Base-by-base conservation (phyloP, 2,797 vertebrate species). In the Rachycentron canadum region DNA sequence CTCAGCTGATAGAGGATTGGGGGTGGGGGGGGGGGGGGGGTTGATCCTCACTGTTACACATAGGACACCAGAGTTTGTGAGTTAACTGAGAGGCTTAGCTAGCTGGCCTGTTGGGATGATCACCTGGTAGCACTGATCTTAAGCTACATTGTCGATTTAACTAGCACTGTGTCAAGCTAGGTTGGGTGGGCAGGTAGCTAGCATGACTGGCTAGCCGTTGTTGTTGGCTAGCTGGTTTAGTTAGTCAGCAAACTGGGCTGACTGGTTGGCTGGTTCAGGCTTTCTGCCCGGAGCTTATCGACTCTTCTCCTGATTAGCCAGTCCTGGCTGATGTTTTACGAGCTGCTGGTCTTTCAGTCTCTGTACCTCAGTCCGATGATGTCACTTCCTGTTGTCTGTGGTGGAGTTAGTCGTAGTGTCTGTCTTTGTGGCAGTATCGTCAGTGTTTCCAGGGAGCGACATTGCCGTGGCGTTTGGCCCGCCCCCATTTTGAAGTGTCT, bases 401-500 rank as follows among this genome's bases (percentile, higher is more conserved):
- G 82, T 78, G 62, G 83, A 76, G 66, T 90, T 91, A 38, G 91
- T 67, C 28, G 81, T 88, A 91, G 89, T 80, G 86, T 88, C 90
- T 3, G 73, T 88, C 86, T 92, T 94, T 69, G 84, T 85, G 26
- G 91, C 78, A 4, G 66, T 73, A 3, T 86, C 89, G 0, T 86
- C 92, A 41, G 92, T 89, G 65, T 85, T 94, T 82, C 93, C 95
- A 21, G 93, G 91, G 12, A 90, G 83, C 89, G 94, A 95, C 89
- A 68, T 60, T 53, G 93, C 94, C 83, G 91, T 83, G 92, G 86
- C 81, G 3, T 91, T 95, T 16, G 95, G 96, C 66, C 94, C 95
- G 34, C 88, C 92, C 89, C 96, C 97, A 70, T 93, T 97, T 82
- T 97, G 97, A 73, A 95, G 93, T 0, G 96, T 97, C 93, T 99